phyloP scores from a whole-genome alignment of 2,113 vertebrate species.

The Speoplatyrhinus poulsoni region DNA sequence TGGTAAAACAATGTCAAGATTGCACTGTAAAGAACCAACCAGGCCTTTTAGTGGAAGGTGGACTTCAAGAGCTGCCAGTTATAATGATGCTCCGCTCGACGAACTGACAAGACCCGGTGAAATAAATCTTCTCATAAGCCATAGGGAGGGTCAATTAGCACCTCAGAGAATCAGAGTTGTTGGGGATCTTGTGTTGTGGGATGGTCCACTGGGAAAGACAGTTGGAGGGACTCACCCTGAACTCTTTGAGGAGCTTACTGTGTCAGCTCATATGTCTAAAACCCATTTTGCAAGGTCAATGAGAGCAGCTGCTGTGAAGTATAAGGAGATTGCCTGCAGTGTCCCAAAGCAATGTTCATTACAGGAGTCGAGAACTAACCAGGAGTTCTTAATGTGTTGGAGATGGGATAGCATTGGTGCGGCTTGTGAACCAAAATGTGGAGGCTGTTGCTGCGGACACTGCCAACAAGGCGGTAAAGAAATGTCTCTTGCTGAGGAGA shows the following conservation, averaged over 20 bases:
- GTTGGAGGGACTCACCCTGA: slow-evolving; percentile 11
- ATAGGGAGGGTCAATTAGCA: too few relatives aligned
- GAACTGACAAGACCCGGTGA: too few relatives aligned
- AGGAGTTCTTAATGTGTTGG: not conserved
- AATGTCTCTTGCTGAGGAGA: slow-evolving; percentile 18
- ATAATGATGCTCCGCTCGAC: not conserved
- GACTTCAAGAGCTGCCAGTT: not conserved
- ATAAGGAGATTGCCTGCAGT: too few relatives aligned
- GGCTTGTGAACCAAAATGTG: not conserved
- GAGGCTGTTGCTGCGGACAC: slow-evolving; percentile 16
- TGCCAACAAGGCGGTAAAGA: slow-evolving; percentile 2
- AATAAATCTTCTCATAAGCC: too few relatives aligned
- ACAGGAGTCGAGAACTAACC: too few relatives aligned
- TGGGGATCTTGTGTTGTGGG: too few relatives aligned
- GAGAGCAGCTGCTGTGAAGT: not conserved
- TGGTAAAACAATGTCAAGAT: slow-evolving; percentile 13
- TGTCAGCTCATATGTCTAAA: slow-evolving; percentile 12
- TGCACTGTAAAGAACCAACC: not conserved
- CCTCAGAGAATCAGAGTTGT: too few relatives aligned
- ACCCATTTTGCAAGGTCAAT: slow-evolving; percentile 27
- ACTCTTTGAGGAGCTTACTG: not conserved
- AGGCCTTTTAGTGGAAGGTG: not conserved
- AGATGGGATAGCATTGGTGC: slow-evolving; percentile 1
- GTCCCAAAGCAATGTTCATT: too few relatives aligned
- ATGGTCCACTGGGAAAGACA: not conserved